These are phyloP conservation scores for Notospermus geniculatus DNA, from an alignment of 1,140 invertebrate species.

Conservation along the genomic window DNA sequence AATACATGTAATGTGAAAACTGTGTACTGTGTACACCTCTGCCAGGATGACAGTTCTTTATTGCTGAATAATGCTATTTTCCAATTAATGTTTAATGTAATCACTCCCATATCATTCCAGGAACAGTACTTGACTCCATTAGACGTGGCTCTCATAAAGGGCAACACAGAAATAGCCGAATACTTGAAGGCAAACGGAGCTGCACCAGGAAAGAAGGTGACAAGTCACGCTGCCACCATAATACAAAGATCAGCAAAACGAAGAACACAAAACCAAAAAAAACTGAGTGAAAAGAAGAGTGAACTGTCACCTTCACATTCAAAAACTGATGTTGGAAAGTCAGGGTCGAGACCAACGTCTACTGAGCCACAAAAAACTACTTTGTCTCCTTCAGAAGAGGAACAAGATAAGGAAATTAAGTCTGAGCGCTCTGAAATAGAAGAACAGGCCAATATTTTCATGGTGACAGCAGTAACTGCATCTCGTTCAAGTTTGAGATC, in stretches of 20 bases:
- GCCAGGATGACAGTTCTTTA: background rate
- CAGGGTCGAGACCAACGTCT: slow-evolving; percentile 1
- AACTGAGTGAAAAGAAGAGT: background rate
- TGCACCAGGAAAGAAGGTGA: slow-evolving; percentile 70
- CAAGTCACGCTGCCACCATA: slow-evolving; percentile 37
- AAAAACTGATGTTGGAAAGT: background rate
- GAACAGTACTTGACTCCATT: slow-evolving; percentile 71
- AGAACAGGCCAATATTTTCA: too few species aligned
- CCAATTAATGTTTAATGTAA: background rate
- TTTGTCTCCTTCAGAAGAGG: slow-evolving; percentile 3
- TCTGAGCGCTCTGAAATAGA: too few species aligned
- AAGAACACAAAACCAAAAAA: slow-evolving; percentile 11
- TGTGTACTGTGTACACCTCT: background rate
- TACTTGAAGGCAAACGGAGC: slow-evolving; percentile 89
- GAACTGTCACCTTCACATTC: slow-evolving; percentile 11
- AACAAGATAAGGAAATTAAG: slow-evolving; percentile 6
- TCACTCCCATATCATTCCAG: slow-evolving; percentile 31
- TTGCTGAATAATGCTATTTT: background rate
- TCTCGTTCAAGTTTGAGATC: too few species aligned
- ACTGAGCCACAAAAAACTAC: background rate
- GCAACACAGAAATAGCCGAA: slow-evolving; percentile 85
- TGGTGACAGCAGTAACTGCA: too few species aligned
- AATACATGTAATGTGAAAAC: background rate
- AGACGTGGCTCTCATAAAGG: slow-evolving; percentile 83
- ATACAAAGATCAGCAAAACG: slow-evolving; percentile 38